A percentile compares a stretch with the other conserved stretches of the same genome.
Conservation (phyloP, 2,797 vertebrate genomes). For the Varecia variegata region DNA sequence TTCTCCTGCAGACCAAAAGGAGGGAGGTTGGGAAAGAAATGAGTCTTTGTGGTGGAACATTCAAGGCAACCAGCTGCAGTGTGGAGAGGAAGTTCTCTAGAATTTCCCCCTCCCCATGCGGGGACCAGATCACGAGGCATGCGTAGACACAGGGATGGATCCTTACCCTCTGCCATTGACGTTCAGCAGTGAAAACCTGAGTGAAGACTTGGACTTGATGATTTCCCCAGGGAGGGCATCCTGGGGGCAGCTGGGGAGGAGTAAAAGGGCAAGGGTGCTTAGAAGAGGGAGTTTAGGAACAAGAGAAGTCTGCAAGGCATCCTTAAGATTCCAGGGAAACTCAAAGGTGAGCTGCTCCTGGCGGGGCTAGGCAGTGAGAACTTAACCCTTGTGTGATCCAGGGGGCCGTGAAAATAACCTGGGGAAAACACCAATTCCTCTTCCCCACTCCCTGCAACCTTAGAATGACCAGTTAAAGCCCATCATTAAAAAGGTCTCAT, state of each 20-base stretch:
- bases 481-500: not conserved
- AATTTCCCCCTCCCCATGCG: not conserved
- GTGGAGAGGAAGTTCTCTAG: not conserved
- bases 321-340: not conserved
- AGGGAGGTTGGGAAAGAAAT: not conserved
- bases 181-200: not conserved
- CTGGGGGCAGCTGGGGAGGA: not conserved
- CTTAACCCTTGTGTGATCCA: not conserved
- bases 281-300: not conserved
- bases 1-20: not conserved
- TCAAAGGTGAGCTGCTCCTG: not conserved
- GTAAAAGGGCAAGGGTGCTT: not conserved
- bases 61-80: not conserved
- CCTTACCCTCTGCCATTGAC: not conserved
- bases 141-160: no score
- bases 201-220: not conserved
- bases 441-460: not conserved
- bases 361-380: not conserved
- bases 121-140: not conserved
- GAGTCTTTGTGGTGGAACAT: not conserved
- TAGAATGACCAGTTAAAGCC: not conserved
- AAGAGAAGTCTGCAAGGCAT: not conserved
- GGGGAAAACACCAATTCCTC: not conserved
- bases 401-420: not conserved
- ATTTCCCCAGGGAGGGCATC: not conserved